Base-by-base conservation (phyloP, 2,888 invertebrate genomes). In the Lymantria dispar region DNA sequence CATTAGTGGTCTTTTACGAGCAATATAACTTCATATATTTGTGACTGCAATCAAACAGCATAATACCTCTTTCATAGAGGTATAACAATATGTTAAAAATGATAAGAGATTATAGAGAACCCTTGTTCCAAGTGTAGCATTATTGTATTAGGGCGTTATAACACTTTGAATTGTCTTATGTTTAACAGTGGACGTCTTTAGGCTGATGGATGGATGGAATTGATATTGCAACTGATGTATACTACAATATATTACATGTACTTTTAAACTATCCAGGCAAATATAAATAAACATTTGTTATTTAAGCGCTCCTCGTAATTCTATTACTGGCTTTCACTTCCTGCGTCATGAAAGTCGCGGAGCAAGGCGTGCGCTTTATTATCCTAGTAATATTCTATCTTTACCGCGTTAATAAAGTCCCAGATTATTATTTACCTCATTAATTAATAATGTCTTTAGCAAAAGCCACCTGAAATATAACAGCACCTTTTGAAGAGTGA, bases 401-500 rank as follows among this genome's bases (percentile, higher is more conserved):
- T 58, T 56, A 51, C 43, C 50, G 43, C 50, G 37, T 51, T 56
- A 56, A 58, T 56, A 63, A 64, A 59, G 44, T 36, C 44, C 42
- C 49, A 45, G 52, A 54, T 60, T 60, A 58, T 50, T 51, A 56
- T 52, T 53, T 47, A 57, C 50, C 22, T 58, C 52, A 64, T 61
- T 54, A 61, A 64, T 45, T 41, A 46, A 49, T 60, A 62, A 58
- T 57, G 43, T 33, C 51, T 50, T 52, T 45, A 63, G 54, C 57
- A 52, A 45, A 54, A 44, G 36, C 43, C 53, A 65, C 64, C 53
- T 58, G 65, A 68, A 69, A 45, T 58, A 51, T 37, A 56, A 54
- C 62, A 62, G 58, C 59, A 56, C 64, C 68, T 67, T 71, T 72
- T 74, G 71, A 76, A 70, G 73, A 78, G 72, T 76, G 74, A 65